These are phyloP conservation scores for Glaucidium brasilianum DNA, from an alignment of 2,113 vertebrate species.

Conservation along the genomic window DNA sequence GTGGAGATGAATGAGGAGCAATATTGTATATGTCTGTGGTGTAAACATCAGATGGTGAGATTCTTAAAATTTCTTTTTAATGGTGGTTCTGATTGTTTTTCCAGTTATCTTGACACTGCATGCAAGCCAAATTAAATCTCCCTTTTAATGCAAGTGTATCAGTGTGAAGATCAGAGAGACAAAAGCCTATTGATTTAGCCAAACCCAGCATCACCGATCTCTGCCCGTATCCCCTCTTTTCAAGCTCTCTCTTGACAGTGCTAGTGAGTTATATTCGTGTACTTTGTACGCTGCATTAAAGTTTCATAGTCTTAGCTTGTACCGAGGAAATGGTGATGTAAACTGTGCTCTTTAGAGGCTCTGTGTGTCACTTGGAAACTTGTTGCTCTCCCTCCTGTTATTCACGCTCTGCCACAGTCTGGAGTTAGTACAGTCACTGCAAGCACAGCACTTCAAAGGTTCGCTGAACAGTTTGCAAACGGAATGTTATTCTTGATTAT, in stretches of 20 bases:
- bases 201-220: not conserved
- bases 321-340: not conserved
- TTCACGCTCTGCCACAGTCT: accelerated
- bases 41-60: conserved; percentile 42
- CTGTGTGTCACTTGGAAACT: not conserved
- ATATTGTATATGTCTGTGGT: not conserved
- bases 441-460: not conserved
- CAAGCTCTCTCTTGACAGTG: not conserved
- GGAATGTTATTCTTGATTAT: accelerated
- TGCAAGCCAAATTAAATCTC: not conserved
- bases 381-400: not conserved
- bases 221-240: not conserved
- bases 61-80: not conserved
- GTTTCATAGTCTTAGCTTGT: not conserved
- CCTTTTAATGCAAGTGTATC: not conserved
- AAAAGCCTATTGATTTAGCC: not conserved
- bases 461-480: not conserved
- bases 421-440: not conserved
- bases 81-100: not conserved
- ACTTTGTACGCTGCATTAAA: not conserved
- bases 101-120: not conserved
- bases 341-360: not conserved
- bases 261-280: not conserved
- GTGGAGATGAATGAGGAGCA: not conserved
- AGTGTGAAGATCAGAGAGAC: not conserved